Evolutionary conservation across 2,888 invertebrate genomes (phyloP).

Genomic region (Pyrrhosoma nymphula): DNA sequence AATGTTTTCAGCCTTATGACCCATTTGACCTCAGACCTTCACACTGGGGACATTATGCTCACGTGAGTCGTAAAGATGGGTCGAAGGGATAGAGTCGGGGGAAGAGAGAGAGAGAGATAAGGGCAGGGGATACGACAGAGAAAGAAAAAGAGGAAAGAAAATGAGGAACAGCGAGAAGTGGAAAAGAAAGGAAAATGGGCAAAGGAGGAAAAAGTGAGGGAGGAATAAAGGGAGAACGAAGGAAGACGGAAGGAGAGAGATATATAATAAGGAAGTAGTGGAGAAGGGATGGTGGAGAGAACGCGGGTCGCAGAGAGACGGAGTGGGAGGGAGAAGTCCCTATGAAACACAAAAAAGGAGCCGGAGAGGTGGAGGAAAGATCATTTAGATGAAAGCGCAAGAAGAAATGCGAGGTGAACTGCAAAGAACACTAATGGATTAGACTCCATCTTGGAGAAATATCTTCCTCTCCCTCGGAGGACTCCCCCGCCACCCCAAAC

Average conservation of each 20-base stretch:
- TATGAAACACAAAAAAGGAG: constrained; percentile 34
- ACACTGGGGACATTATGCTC: constrained; percentile 59
- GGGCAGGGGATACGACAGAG: background rate
- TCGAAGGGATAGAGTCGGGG: background rate
- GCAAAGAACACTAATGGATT: constrained; percentile 62
- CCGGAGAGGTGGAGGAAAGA: constrained; percentile 29
- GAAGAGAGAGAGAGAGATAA: background rate
- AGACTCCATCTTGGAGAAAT: constrained; percentile 36
- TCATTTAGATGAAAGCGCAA: constrained; percentile 60
- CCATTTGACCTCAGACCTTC: constrained; percentile 49
- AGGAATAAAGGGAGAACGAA: background rate
- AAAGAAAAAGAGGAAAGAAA: background rate
- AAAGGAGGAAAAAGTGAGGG: background rate
- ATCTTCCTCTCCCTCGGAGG: background rate
- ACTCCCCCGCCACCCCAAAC: background rate
- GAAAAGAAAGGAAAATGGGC: background rate
- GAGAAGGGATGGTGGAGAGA: background rate
- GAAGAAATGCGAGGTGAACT: constrained; percentile 44
- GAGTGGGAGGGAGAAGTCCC: background rate
- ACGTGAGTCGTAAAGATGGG: constrained; percentile 56
- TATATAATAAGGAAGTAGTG: too few species aligned
- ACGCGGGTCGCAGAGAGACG: background rate
- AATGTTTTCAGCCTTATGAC: constrained; percentile 47
- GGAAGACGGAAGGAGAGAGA: too few species aligned
- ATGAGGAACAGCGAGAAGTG: background rate